A percentile compares a stretch with the other conserved stretches of the same genome.
Evolutionary conservation across 1,140 invertebrate species (phyloP).

Genomic region (Ylistrum balloti): DNA sequence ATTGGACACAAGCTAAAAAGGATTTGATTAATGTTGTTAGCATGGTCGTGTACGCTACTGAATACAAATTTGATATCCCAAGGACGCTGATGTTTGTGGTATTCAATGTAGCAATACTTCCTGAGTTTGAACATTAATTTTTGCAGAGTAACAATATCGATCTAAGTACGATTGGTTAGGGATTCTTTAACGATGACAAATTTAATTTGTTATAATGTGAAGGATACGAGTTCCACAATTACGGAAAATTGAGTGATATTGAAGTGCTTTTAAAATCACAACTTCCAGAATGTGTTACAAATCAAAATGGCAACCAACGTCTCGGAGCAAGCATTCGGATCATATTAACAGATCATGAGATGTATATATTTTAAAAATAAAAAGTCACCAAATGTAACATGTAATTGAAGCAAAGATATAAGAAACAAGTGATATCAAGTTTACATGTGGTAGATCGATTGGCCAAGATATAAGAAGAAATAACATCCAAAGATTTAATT

Average conservation of each 20-base stretch:
- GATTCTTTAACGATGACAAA: neutral
- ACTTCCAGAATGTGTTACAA: neutral
- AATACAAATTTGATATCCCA: constrained; percentile 22
- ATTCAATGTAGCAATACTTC: neutral
- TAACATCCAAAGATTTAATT: neutral
- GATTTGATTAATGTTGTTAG: constrained; percentile 22
- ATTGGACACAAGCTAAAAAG: constrained; percentile 26
- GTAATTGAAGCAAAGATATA: neutral
- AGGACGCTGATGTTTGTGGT: neutral
- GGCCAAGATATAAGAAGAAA: neutral
- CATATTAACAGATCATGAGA: neutral
- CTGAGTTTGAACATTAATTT: neutral
- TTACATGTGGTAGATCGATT: neutral
- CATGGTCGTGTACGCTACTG: neutral
- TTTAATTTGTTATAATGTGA: constrained; percentile 1
- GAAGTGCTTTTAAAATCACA: neutral
- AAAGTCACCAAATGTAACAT: neutral
- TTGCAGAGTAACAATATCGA: neutral
- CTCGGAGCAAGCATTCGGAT: neutral
- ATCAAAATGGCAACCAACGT: neutral
- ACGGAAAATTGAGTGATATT: constrained; percentile 19
- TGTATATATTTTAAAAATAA: neutral
- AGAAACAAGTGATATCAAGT: neutral
- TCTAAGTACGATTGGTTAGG: neutral
- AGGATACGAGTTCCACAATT: neutral